Base-by-base conservation (phyloP, 2,113 vertebrate genomes). In the Calyptomena viridis region DNA sequence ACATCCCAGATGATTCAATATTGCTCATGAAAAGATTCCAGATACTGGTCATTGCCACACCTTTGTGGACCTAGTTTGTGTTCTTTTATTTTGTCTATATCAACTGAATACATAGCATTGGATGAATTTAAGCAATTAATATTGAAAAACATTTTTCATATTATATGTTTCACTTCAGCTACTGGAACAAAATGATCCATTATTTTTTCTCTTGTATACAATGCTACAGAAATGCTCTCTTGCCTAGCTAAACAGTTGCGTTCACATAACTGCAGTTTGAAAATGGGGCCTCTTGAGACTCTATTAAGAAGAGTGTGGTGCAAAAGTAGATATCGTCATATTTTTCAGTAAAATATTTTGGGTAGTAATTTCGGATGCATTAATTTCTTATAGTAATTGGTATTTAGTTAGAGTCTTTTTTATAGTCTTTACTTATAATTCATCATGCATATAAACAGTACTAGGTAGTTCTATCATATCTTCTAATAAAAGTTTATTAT, bases 211-310 rank as follows among this genome's bases (percentile, higher is more conserved):
- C 58, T 66, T 23, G 31, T 42, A 33, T 66, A 60, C 28, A 55
- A 13, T 78, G 25, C 47, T 62, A 86, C 60, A 93, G n/a, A 67
- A 81, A 94, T 78, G 78, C 33, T 95, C 79, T 93, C 40, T 87
- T 47, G 76, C 30, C 21, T 88, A 75, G n/a, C 14, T 78, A 89
- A 94, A 75, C 22, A 16, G 75, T 25, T 85, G 14, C 6, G 91
- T 95, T 95, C 83, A 82, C 56, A 66, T 94, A 92, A 73, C 44
- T 56, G 33, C 76, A 76, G 77, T 89, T 85, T 93, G 19, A 33
- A 96, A 97, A 93, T 90, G 27, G 66, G 25, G 11, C 21, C 19
- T 78, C 87, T 68, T 28, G 40, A 86, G 63, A 92, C 60, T 59
- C 89, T 81, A 83, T 63, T 71, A 85, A 90, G 49, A 90, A 67